phyloP scores from a whole-genome alignment of 2,113 vertebrate species.

The Camelus bactrianus region DNA sequence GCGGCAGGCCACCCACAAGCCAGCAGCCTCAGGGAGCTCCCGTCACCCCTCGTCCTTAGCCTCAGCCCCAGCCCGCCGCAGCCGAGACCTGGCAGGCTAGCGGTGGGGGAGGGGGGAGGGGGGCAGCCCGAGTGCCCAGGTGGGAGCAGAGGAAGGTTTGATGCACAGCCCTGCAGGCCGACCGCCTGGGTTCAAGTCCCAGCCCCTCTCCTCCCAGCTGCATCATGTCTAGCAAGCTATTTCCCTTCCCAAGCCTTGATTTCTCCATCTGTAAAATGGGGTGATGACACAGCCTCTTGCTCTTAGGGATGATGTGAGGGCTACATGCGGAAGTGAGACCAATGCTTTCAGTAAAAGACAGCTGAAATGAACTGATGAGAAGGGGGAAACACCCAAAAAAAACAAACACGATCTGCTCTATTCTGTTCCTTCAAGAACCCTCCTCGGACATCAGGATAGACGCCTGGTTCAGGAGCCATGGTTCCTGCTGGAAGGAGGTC shows the following conservation, averaged over 20 bases:
- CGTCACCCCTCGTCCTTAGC: rapidly evolving
- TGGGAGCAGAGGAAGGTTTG: neutral
- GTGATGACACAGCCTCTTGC: neutral
- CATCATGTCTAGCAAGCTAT: neutral
- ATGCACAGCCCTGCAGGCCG: rapidly evolving
- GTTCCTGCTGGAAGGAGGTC: neutral
- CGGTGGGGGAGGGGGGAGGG: neutral
- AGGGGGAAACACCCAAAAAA: too few species aligned
- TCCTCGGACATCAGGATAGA: neutral
- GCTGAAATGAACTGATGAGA: neutral
- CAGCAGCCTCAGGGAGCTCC: neutral
- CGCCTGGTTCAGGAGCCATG: rapidly evolving
- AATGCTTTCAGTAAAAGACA: neutral
- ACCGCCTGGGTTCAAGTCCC: rapidly evolving
- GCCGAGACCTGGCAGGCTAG: neutral
- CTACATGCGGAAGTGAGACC: rapidly evolving
- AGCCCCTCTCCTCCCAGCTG: neutral
- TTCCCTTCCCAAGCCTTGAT: neutral
- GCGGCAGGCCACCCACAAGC: neutral
- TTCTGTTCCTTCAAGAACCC: neutral
- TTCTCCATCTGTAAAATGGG: neutral
- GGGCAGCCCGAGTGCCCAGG: rapidly evolving
- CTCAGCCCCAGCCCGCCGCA: neutral
- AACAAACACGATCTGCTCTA: too few species aligned
- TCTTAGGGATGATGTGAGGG: neutral